phyloP scores from a whole-genome alignment of 2,888 invertebrate species.

The Orthosia incerta region DNA sequence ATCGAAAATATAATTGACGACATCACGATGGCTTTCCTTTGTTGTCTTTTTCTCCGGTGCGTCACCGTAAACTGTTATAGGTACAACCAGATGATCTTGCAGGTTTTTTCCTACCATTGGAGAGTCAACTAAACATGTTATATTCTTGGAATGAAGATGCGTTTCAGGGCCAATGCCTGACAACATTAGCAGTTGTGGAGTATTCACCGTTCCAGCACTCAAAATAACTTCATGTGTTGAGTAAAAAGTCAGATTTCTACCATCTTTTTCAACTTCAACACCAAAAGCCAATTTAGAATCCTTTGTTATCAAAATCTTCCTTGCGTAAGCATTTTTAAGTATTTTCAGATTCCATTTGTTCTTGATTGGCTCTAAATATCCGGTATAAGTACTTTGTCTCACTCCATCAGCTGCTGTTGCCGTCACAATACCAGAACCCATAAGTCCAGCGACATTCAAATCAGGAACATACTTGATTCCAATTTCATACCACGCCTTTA shows the following conservation, averaged over 20 bases:
- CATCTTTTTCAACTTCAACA: constrained; percentile 49
- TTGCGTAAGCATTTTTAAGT: constrained; percentile 54
- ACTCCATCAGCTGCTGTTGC: constrained; percentile 85
- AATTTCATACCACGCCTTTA: constrained; percentile 83
- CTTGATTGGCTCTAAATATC: constrained; percentile 79
- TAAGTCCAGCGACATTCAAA: constrained; percentile 78
- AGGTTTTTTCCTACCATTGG: constrained; percentile 63
- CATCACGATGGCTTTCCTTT: constrained; percentile 34
- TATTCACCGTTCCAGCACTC: constrained; percentile 81
- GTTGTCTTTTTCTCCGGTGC: constrained; percentile 25
- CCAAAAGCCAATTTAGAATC: constrained; percentile 50
- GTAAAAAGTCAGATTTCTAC: constrained; percentile 31
- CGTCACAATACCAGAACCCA: constrained; percentile 82
- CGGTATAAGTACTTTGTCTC: constrained; percentile 91
- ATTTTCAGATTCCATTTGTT: constrained; percentile 61
- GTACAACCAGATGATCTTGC: constrained; percentile 49
- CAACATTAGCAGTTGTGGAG: constrained; percentile 81
- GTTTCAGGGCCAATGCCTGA: constrained; percentile 83
- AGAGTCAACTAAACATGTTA: constrained; percentile 75
- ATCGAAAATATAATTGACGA: constrained; percentile 37
- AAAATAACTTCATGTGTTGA: constrained; percentile 78
- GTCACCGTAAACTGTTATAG: constrained; percentile 51
- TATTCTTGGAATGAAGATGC: constrained; percentile 72
- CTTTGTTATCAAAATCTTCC: constrained; percentile 52
- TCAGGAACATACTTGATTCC: constrained; percentile 82